Evolutionary conservation across 2,113 vertebrate species (phyloP).

Genomic region (Alaudala cheleensis): DNA sequence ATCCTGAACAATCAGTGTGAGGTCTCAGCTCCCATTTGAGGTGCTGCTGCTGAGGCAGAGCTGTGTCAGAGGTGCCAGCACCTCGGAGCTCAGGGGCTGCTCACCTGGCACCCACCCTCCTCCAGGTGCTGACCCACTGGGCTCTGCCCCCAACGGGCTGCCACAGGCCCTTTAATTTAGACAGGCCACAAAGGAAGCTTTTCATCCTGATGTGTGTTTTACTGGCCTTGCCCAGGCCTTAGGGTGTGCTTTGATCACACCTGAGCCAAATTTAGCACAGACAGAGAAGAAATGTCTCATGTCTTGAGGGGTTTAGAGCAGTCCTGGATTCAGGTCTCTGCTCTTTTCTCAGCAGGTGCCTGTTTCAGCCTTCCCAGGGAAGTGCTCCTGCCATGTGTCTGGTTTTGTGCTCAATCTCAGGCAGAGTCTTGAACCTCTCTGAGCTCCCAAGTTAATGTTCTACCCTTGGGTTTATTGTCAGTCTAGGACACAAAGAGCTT

Average conservation of each 20-base stretch:
- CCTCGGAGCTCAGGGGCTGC: background rate
- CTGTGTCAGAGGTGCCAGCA: background rate
- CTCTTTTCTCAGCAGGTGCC: background rate
- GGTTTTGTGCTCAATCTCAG: background rate
- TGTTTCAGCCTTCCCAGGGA: background rate
- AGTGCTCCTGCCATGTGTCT: background rate
- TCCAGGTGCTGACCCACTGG: background rate
- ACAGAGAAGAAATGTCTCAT: background rate
- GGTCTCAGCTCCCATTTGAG: background rate
- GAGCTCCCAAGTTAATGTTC: background rate
- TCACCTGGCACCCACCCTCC: too few relatives aligned
- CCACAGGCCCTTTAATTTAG: too few relatives aligned
- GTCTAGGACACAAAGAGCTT: background rate
- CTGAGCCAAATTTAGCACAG: background rate
- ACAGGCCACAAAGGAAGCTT: slow-evolving; percentile 20
- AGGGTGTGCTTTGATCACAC: slow-evolving; percentile 45
- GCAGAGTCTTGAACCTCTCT: background rate
- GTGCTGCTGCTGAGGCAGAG: background rate
- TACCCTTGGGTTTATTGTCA: background rate
- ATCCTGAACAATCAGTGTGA: background rate
- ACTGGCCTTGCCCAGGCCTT: slow-evolving; percentile 11
- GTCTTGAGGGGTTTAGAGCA: background rate
- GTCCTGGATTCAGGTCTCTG: background rate
- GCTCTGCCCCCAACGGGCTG: background rate
- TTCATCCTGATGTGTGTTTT: background rate